phyloP scores from a whole-genome alignment of 2,113 vertebrate genomes.

The Mungos mungo region DNA sequence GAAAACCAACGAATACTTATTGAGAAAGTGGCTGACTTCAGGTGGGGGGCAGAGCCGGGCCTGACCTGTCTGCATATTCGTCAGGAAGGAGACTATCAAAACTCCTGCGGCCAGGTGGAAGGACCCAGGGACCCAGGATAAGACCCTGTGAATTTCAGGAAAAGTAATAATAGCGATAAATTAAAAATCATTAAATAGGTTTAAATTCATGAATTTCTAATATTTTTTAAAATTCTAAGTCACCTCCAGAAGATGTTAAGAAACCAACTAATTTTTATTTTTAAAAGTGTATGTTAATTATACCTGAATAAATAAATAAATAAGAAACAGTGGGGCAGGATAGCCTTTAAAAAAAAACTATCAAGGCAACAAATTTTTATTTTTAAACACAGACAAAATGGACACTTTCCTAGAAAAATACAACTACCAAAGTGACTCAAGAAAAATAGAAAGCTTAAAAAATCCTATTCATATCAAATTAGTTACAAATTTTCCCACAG shows the following conservation, averaged over 20 bases:
- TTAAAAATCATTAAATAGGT: not conserved
- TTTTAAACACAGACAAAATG: not conserved
- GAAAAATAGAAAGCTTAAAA: not conserved
- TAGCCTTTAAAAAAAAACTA: not conserved
- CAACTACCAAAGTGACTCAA: not conserved
- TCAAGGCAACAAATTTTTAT: not conserved
- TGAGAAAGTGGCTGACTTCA: not conserved
- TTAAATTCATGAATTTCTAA: not conserved
- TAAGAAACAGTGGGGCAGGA: not conserved
- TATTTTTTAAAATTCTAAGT: not conserved
- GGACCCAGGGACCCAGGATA: not conserved
- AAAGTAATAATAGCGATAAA: not conserved
- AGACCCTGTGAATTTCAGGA: not conserved
- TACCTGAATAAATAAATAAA: not conserved
- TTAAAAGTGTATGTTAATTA: not conserved
- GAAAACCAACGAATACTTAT: not conserved
- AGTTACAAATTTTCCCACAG: not conserved
- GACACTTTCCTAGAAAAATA: not conserved
- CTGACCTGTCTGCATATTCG: not conserved
- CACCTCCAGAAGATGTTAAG: not conserved
- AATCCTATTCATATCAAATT: not conserved
- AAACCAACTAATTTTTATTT: not conserved
- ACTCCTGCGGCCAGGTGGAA: not conserved
- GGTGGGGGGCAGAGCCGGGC: not conserved
- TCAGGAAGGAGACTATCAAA: not conserved